These are phyloP conservation scores for Ephialtes manifestator DNA, from an alignment of 2,888 invertebrate genomes.

Conservation along the genomic window DNA sequence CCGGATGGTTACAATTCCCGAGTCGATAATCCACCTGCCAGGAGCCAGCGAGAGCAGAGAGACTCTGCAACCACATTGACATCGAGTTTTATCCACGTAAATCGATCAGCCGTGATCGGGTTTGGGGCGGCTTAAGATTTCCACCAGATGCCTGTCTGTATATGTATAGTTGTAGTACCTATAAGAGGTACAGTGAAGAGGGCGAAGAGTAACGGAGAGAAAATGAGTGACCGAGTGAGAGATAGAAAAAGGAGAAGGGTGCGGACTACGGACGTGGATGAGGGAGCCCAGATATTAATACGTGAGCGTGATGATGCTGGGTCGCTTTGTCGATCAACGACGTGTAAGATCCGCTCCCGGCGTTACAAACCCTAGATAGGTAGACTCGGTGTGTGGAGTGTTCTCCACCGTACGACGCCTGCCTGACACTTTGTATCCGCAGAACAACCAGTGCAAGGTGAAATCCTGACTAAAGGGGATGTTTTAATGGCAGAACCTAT, in stretches of 20 bases:
- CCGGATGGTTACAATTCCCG: constrained; percentile 48
- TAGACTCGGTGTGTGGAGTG: constrained; percentile 50
- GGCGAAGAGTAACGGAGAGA: constrained; percentile 17
- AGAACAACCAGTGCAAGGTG: constrained; percentile 76
- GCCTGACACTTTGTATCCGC: constrained; percentile 79
- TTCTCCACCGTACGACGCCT: constrained; percentile 68
- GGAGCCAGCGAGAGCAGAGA: constrained; percentile 10
- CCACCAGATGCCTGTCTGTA: constrained; percentile 43
- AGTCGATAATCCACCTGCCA: constrained; percentile 61
- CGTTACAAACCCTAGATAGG: constrained; percentile 54
- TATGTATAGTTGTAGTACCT: background rate
- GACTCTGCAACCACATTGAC: constrained; percentile 50
- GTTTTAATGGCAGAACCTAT: constrained; percentile 80
- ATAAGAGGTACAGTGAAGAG: constrained; percentile 14
- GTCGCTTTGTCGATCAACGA: constrained; percentile 84
- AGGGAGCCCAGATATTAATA: constrained; percentile 82
- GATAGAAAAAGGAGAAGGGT: constrained; percentile 50
- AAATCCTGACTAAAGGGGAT: constrained; percentile 84
- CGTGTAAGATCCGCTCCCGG: constrained; percentile 81
- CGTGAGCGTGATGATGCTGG: constrained; percentile 76
- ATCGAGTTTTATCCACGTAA: constrained; percentile 65
- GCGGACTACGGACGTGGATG: constrained; percentile 33
- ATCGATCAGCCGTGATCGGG: constrained; percentile 67
- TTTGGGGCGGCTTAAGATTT: constrained; percentile 63
- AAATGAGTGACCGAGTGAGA: constrained; percentile 42